phyloP scores from a whole-genome alignment of 2,113 vertebrate genomes.

The Falco punctatus region DNA sequence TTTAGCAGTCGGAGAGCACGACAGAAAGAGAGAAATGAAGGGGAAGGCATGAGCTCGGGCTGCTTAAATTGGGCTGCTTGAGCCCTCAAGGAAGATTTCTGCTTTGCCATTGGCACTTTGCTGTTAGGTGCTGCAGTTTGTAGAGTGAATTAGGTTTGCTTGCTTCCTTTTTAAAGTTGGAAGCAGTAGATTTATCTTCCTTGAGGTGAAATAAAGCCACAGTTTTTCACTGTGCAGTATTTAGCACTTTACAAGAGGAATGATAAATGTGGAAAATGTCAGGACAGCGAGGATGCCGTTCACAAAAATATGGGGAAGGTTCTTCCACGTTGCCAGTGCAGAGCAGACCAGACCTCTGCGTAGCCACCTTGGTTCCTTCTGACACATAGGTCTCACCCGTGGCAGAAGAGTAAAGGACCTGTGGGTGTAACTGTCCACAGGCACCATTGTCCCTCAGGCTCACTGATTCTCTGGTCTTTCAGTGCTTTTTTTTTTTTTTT shows the following conservation, averaged over 20 bases:
- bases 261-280: conserved; percentile 25
- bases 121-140: conserved; percentile 20
- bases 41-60: not conserved
- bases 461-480: not conserved
- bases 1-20: not conserved
- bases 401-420: not conserved
- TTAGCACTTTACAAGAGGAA: conserved; percentile 5
- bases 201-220: conserved; percentile 25
- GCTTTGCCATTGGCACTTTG: not conserved
- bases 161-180: conserved; percentile 37
- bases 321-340: not conserved
- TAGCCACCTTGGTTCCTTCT: rapidly evolving
- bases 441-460: not conserved
- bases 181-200: conserved; percentile 35
- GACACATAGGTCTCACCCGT: not conserved
- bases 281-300: not conserved
- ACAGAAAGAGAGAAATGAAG: not conserved
- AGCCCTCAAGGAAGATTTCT: not conserved
- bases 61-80: not conserved
- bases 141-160: conserved; percentile 25
- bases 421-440: not conserved
- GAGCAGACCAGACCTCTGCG: not conserved
- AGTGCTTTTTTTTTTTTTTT: not conserved
- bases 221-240: conserved; percentile 17
- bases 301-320: not conserved